Evolutionary conservation across 2,797 vertebrate genomes (phyloP), one percentile per base, ranked within the genome.

Genomic region (Gymnoscopelus braueri): DNA sequence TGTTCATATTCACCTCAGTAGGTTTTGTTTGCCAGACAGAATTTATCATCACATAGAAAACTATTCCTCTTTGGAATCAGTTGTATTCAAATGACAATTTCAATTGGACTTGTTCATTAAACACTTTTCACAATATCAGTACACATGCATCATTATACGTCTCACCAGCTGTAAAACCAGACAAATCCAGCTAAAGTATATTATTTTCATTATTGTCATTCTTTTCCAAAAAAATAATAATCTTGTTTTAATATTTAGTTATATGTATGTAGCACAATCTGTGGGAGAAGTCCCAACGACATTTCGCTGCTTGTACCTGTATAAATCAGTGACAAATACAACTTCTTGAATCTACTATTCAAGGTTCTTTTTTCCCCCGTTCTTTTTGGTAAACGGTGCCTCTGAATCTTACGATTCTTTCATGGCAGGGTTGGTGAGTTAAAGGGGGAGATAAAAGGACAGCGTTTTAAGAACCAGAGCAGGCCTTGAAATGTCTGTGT

Each of bases 391-490:
- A 67, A 80, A 67, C 63, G 71, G 60, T 63, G 64, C 62, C 32
- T 79, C 81, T 85, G 81, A 1, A 57, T 52, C 58, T 24, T 84
- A 75, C 84, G 83, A 83, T 82, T 82, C 79, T 69, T 76, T 65
- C 86, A 72, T 39, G 64, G 66, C 76, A 60, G 73, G 86, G 80
- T 74, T 83, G 82, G 77, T 78, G 83, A 81, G 81, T 80, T 77
- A 73, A 81, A 76, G 76, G 56, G 66, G 63, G 78, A 29, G 81
- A 90, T 92, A 86, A 92, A 89, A 92, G 75, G 63, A 77, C 72
- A 67, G 81, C 83, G 88, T 89, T 84, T 89, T 90, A 90, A 90
- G 87, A 79, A 88, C 72, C 85, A 69, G 79, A 77, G 57, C 59
- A 71, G 69, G 77, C 81, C 78, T 55, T 52, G 71, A 80, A 66